phyloP scores from a whole-genome alignment of 1,140 invertebrate genomes.

The Carcinoscorpius rotundicauda region DNA sequence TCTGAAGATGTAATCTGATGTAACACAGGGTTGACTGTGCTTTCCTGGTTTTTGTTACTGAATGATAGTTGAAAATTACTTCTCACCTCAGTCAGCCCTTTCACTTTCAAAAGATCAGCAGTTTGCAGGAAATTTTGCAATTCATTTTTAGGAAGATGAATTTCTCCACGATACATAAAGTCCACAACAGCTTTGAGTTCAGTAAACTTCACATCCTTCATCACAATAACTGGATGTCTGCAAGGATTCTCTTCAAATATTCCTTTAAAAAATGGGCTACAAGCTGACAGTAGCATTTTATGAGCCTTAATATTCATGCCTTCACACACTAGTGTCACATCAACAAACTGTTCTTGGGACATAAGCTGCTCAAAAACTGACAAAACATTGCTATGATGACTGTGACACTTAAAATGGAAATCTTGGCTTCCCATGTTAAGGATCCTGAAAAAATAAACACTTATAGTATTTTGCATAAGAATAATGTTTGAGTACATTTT shows the following conservation, averaged over 20 bases:
- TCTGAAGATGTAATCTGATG: too few relatives aligned
- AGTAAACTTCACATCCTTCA: slow-evolving; percentile 82
- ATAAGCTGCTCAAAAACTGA: slow-evolving; percentile 81
- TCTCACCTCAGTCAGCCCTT: slow-evolving; percentile 60
- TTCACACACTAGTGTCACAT: slow-evolving; percentile 83
- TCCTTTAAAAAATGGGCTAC: slow-evolving; percentile 89
- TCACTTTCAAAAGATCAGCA: slow-evolving; percentile 80
- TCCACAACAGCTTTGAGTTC: slow-evolving; percentile 71
- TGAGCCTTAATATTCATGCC: slow-evolving; percentile 81
- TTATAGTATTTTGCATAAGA: too few relatives aligned
- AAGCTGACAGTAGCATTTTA: slow-evolving; percentile 84
- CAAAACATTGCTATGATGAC: slow-evolving; percentile 79
- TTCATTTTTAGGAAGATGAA: slow-evolving; percentile 85
- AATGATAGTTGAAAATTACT: too few relatives aligned
- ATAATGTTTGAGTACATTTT: too few relatives aligned
- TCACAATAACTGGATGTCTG: slow-evolving; percentile 77
- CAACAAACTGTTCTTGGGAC: slow-evolving; percentile 78
- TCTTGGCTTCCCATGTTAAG: slow-evolving; percentile 70
- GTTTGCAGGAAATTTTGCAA: slow-evolving; percentile 73
- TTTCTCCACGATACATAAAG: slow-evolving; percentile 89
- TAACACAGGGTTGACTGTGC: too few relatives aligned
- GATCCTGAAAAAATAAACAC: too few relatives aligned
- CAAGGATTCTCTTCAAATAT: slow-evolving; percentile 76
- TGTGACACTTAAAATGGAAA: slow-evolving; percentile 87
- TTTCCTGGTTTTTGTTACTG: too few relatives aligned